phyloP scores from a whole-genome alignment of 2,113 vertebrate species.

The Megaptera novaeangliae region DNA sequence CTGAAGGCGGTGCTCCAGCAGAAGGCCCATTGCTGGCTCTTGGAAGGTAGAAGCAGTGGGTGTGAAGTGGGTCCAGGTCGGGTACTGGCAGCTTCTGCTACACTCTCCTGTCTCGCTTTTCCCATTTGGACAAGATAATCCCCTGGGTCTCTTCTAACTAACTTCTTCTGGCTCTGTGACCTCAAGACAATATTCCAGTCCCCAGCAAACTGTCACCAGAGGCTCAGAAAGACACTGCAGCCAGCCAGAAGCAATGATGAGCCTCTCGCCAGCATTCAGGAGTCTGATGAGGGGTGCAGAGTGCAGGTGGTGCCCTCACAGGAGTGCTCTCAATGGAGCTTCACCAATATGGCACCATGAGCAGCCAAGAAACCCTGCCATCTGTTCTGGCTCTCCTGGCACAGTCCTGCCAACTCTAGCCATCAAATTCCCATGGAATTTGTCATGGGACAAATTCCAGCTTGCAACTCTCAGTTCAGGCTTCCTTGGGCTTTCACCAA shows the following conservation, averaged over 20 bases:
- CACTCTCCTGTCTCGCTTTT: not conserved
- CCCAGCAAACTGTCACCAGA: not conserved
- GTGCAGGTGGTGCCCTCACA: rapidly evolving
- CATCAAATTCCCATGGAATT: not conserved
- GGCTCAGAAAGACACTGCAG: not conserved
- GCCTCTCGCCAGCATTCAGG: rapidly evolving
- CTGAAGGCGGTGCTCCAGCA: not conserved
- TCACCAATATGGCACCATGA: rapidly evolving
- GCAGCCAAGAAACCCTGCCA: not conserved
- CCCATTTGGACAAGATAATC: not conserved
- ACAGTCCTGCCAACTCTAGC: too few relatives aligned
- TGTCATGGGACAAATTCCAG: not conserved
- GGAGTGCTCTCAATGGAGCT: rapidly evolving
- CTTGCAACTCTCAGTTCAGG: not conserved
- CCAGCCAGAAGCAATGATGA: rapidly evolving
- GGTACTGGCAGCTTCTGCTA: not conserved
- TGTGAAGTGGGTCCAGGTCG: rapidly evolving
- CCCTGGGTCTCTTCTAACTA: not conserved
- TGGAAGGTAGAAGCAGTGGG: not conserved
- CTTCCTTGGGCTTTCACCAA: not conserved
- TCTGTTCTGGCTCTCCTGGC: not conserved
- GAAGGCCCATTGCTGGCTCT: not conserved
- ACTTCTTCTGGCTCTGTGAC: not conserved
- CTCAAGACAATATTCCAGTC: not conserved
- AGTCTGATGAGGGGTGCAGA: not conserved